phyloP scores from a whole-genome alignment of 2,797 vertebrate genomes.

The Micromesistius poutassou region DNA sequence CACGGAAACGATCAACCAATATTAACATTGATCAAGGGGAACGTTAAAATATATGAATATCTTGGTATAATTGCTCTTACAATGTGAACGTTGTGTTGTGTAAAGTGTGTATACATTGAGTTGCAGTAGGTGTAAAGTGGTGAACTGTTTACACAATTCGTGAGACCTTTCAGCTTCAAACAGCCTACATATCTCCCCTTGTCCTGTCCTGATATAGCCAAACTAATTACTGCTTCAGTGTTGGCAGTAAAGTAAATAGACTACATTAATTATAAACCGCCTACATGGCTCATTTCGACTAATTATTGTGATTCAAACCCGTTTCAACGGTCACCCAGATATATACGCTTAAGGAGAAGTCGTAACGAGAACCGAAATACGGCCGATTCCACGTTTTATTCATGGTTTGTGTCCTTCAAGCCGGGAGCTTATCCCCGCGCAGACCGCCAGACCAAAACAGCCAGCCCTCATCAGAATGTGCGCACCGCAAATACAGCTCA shows the following conservation, averaged over 20 bases:
- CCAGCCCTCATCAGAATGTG: slow-evolving; percentile 3
- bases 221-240: slow-evolving; percentile 3
- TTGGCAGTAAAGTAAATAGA: not conserved
- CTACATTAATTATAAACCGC: not conserved
- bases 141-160: not conserved
- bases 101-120: not conserved
- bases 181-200: not conserved
- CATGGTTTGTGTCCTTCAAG: not conserved
- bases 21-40: slow-evolving; percentile 22
- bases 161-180: slow-evolving; percentile 2
- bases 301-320: not conserved
- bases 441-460: slow-evolving; percentile 1
- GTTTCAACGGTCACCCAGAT: not conserved
- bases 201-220: not conserved
- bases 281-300: not conserved
- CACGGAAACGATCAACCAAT: slow-evolving; percentile 29
- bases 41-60: not conserved
- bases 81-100: not conserved
- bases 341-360: not conserved
- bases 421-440: not conserved
- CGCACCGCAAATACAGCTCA: not conserved
- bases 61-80: not conserved
- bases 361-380: not conserved
- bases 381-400: not conserved
- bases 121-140: not conserved